A percentile compares a stretch with the other conserved stretches of the same genome.
Evolutionary conservation across 2,888 invertebrate species (phyloP).

Genomic region (Zygothrica quintamaculata): DNA sequence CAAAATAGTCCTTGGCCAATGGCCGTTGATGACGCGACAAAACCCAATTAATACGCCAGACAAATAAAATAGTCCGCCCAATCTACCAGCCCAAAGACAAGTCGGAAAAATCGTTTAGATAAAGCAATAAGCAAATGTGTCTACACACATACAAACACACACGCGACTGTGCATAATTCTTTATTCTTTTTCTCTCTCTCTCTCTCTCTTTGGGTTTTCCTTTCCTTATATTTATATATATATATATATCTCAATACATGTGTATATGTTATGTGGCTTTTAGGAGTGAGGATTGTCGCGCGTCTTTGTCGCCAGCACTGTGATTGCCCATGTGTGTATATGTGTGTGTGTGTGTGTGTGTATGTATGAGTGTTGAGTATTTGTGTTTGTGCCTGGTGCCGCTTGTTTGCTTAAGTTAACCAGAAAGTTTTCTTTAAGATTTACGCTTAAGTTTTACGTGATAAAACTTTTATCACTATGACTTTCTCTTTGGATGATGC

Average conservation of each 20-base stretch:
- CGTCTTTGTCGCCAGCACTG: slow-evolving; percentile 56
- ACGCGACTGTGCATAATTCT: slow-evolving; percentile 66
- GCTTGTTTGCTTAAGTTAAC: slow-evolving; percentile 76
- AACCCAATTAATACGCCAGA: slow-evolving; percentile 80
- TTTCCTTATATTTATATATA: slow-evolving; percentile 37
- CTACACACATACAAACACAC: slow-evolving; percentile 31
- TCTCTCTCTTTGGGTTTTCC: slow-evolving; percentile 37
- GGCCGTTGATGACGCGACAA: slow-evolving; percentile 75
- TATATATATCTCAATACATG: slow-evolving; percentile 54
- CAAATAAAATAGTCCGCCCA: slow-evolving; percentile 67
- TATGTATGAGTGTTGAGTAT: slow-evolving; percentile 23
- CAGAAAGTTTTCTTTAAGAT: slow-evolving; percentile 80
- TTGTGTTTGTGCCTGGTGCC: slow-evolving; percentile 45
- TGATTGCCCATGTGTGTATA: slow-evolving; percentile 18
- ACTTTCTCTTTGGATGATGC: slow-evolving; percentile 53
- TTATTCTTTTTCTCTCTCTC: slow-evolving; percentile 16
- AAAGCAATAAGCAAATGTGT: slow-evolving; percentile 74
- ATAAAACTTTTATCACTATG: slow-evolving; percentile 80
- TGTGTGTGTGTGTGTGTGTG: slow-evolving; percentile 20
- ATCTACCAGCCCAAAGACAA: slow-evolving; percentile 17
- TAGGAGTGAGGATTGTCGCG: slow-evolving; percentile 31
- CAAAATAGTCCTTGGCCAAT: slow-evolving; percentile 9
- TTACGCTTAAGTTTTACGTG: slow-evolving; percentile 80
- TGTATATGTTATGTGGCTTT: slow-evolving; percentile 42
- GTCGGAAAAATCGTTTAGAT: slow-evolving; percentile 67